Percentiles rank a stretch among this genome's conserved stretches.
These are phyloP conservation scores for Ophion slaviceki DNA, from an alignment of 2,888 invertebrate genomes.

Conservation along the genomic window DNA sequence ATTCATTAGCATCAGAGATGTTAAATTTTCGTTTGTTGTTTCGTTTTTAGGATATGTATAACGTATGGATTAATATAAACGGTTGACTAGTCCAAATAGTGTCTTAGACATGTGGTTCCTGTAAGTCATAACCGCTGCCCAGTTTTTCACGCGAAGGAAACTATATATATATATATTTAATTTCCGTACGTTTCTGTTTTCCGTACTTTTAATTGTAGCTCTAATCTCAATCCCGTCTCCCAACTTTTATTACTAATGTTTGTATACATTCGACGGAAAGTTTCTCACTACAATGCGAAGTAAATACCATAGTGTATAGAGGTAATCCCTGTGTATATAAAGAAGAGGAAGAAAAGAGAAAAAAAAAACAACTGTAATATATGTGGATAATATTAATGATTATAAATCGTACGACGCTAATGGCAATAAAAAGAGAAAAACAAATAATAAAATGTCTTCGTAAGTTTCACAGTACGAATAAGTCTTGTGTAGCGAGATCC, in stretches of 20 bases:
- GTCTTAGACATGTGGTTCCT: conserved; percentile 75
- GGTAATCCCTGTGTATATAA: conserved; percentile 78
- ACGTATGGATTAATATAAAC: conserved; percentile 65
- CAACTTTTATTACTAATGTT: conserved; percentile 70
- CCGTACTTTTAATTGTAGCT: conserved; percentile 71
- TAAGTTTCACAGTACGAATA: conserved; percentile 72
- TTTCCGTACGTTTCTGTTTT: conserved; percentile 70
- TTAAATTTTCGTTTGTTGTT: conserved; percentile 27
- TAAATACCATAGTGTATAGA: conserved; percentile 77
- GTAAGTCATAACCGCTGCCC: conserved; percentile 74
- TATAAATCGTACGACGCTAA: conserved; percentile 78
- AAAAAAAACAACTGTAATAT: conserved; percentile 78
- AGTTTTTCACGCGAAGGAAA: conserved; percentile 69
- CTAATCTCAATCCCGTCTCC: conserved; percentile 69
- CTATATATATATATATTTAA: conserved; percentile 58
- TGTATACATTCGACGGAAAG: conserved; percentile 72
- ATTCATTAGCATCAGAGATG: conserved; percentile 57
- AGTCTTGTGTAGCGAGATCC: conserved; percentile 48
- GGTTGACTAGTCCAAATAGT: conserved; percentile 75
- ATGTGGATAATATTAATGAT: conserved; percentile 82
- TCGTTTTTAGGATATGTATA: conserved; percentile 56
- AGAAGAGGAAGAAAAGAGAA: conserved; percentile 38
- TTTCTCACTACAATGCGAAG: conserved; percentile 69
- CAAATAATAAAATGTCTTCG: conserved; percentile 74
- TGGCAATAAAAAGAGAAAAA: conserved; percentile 78